phyloP scores from a whole-genome alignment of 2,797 vertebrate species.

The Nyctibius grandis region DNA sequence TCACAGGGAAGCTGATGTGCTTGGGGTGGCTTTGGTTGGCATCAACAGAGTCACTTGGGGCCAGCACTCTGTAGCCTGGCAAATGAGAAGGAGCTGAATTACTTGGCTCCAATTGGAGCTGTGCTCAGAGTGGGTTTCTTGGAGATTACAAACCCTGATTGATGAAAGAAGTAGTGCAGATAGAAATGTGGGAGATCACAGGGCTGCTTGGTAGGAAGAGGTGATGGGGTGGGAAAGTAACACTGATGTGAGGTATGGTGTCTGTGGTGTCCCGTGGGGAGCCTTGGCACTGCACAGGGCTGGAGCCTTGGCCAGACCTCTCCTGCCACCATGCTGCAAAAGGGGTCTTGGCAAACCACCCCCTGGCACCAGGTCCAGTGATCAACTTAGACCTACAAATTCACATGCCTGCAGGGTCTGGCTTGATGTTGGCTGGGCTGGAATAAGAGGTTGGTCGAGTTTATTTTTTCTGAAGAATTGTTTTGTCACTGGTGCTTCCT shows the following conservation, averaged over 20 bases:
- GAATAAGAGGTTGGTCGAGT: not conserved
- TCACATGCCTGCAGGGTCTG: not conserved
- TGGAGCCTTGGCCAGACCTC: not conserved
- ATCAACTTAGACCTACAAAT: not conserved
- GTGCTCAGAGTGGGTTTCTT: not conserved
- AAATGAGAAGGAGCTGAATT: not conserved
- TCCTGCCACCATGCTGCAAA: not conserved
- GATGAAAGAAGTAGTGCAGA: not conserved
- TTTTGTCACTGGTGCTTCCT: not conserved
- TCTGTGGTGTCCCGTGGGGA: accelerated
- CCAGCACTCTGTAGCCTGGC: not conserved
- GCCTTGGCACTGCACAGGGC: accelerated
- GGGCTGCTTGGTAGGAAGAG: not conserved
- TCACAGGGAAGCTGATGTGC: not conserved
- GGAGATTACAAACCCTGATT: not conserved
- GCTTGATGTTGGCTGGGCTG: not conserved
- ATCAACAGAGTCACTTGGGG: not conserved
- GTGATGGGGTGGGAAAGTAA: not conserved
- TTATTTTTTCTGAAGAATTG: not conserved
- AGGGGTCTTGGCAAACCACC: not conserved
- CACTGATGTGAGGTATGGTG: not conserved
- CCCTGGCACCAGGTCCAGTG: not conserved
- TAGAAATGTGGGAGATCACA: not conserved
- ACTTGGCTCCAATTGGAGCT: not conserved
- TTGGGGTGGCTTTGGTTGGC: not conserved